Evolutionary conservation across 2,113 vertebrate species (phyloP), one percentile per base, ranked within the genome.

Genomic region (Hipposideros armiger): DNA sequence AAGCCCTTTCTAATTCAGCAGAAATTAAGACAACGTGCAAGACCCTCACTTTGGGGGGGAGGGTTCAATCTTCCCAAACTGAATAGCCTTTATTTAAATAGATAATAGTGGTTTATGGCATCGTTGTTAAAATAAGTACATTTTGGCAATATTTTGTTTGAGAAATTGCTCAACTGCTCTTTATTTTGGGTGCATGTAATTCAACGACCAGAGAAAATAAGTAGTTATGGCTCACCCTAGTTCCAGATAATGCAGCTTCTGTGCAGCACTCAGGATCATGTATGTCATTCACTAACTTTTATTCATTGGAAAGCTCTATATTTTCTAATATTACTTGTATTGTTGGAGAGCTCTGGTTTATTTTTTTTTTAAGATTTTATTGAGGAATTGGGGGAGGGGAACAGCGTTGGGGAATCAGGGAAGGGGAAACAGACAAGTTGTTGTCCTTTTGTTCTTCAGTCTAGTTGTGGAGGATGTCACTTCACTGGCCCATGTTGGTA

Each of bases 41-140:
- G 28, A 3, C 32, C 24, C 52, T 90, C 66, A 28, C 42, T 93
- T 19, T 45, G 96, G 15, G 80, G 74, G 88, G 85, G 74, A 87
- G 85, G 81, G 96, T 72, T 91, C 28, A 77, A 70, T 70, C 85
- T 95, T 80, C 76, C 20, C 69, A 97, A 97, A 96, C 91, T 77
- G 95, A 76, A 88, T 42, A 97, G 83, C 64, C 95, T 83, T 95
- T 83, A 92, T 94, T 94, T 97, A 95, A 98, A 96, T 96, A 58
- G 89, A 97, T 90, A 80, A 11, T 36, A 94, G 7, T 85, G 47
- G 92, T 93, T 95, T 93, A 66, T 87, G 93, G 84, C 52, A 95
- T 82, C 36, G 62, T 95, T 95, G 91, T 97, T 86, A 94, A 96
- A 91, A 40, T 84, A 97, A 97, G 96, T 92, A 96, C 50, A 94